A percentile compares a stretch with the other conserved stretches of the same genome.
Conservation (phyloP, 2,888 invertebrate species). For the Nomada lathburiana region DNA sequence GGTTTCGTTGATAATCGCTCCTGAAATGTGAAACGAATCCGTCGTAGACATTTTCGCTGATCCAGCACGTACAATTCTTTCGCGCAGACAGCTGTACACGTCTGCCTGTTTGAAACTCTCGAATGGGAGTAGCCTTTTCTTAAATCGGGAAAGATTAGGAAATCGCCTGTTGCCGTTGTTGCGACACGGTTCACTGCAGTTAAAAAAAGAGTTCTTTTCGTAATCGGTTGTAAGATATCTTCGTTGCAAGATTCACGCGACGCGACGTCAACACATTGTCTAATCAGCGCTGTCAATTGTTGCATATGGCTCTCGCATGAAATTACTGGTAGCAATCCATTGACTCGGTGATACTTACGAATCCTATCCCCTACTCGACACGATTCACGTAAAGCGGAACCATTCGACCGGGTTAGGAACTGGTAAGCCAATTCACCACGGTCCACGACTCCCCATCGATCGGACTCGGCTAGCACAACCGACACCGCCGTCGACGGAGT, state of each 20-base stretch:
- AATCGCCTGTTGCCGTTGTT: too few relatives aligned
- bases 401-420: not conserved
- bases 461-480: not conserved
- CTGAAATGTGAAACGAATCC: not conserved
- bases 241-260: not conserved
- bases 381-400: not conserved
- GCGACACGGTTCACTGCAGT: too few relatives aligned
- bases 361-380: not conserved
- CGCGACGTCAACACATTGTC: not conserved
- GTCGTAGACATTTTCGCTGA: not conserved
- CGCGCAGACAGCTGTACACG: not conserved
- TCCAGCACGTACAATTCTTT: not conserved
- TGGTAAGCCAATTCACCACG: slow-evolving; percentile 2
- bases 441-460: slow-evolving; percentile 21
- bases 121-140: not conserved
- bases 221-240: not conserved
- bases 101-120: not conserved
- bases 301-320: not conserved
- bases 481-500: not conserved
- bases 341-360: not conserved
- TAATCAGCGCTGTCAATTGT: too few relatives aligned
- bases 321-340: not conserved
- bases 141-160: too few relatives aligned
- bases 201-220: too few relatives aligned
- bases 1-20: too few relatives aligned